Evolutionary conservation across 2,888 invertebrate species (phyloP), one percentile per base, ranked within the genome.

Genomic region (Zonitis immaculata): DNA sequence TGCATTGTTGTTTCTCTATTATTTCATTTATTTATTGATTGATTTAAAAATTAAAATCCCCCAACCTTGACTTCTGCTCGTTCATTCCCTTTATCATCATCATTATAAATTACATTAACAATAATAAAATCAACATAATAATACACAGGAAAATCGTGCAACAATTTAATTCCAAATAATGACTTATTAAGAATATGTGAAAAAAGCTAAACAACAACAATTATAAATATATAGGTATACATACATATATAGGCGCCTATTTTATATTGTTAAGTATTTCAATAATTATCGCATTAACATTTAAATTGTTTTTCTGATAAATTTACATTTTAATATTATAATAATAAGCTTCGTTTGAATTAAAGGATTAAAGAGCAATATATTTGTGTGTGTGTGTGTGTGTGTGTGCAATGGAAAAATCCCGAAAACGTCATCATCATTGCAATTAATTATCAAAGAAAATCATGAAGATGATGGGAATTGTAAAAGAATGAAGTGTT

Each of bases 301-400:
- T 35, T 35, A 35, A 35, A 35, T 35, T 35, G 35, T 35, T 35
- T 35, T 35, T 35, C 16, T 35, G 35, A 35, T 35, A 35, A 35
- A 35, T 35, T 35, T 35, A 35, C 35, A 35, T 35, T 35, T n/a
- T n/a, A n/a, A n/a, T n/a, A n/a, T n/a, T n/a, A n/a, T n/a, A n/a
- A n/a, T n/a, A n/a, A n/a, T 35, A 18, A 18, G 12, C 30, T 30
- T 30, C 12, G 30, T n/a, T n/a, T n/a, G n/a, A n/a, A n/a, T n/a
- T 30, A 12, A 35, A 18, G 18, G 35, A 35, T 35, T 16, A 35
- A 35, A 35, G 35, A 35, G 35, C 35, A n/a, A n/a, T n/a, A n/a
- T n/a, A n/a, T n/a, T n/a, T n/a, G n/a, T n/a, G n/a, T n/a, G n/a
- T n/a, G n/a, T n/a, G n/a, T n/a, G n/a, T n/a, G n/a, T n/a, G n/a